phyloP scores from a whole-genome alignment of 2,113 vertebrate genomes.

The Cinclus mexicanus region DNA sequence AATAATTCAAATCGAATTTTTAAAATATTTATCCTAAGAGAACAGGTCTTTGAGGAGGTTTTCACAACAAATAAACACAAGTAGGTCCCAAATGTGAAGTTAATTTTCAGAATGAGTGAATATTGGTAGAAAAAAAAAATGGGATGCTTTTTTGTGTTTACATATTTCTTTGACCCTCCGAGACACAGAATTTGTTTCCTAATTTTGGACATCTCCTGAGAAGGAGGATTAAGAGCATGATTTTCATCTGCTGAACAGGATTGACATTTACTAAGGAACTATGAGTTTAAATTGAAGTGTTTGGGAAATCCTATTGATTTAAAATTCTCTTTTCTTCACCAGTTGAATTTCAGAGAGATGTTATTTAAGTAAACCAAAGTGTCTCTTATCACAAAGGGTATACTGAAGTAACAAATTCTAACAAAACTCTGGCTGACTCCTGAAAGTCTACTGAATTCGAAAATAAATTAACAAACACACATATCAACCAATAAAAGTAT shows the following conservation, averaged over 20 bases:
- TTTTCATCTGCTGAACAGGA: not conserved
- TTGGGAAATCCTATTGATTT: not conserved
- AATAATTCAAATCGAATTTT: not conserved
- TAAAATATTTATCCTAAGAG: not conserved
- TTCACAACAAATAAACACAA: accelerated
- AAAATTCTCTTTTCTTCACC: not conserved
- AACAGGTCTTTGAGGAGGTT: not conserved
- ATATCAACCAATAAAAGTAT: not conserved
- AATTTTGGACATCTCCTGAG: not conserved
- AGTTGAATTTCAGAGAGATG: not conserved
- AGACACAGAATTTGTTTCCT: not conserved
- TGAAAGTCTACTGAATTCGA: not conserved
- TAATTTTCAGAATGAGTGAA: not conserved
- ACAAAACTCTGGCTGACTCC: not conserved
- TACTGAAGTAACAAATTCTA: not conserved
- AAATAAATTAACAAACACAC: not conserved
- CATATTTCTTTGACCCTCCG: not conserved
- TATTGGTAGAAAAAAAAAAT: not conserved
- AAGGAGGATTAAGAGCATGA: not conserved
- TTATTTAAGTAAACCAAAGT: not conserved
- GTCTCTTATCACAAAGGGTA: not conserved
- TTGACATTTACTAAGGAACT: not conserved
- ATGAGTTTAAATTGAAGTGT: not conserved
- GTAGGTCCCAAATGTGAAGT: not conserved
- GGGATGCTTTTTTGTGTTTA: not conserved